These are phyloP conservation scores for Saturnia japonica DNA, from an alignment of 2,888 invertebrate species.

Conservation along the genomic window DNA sequence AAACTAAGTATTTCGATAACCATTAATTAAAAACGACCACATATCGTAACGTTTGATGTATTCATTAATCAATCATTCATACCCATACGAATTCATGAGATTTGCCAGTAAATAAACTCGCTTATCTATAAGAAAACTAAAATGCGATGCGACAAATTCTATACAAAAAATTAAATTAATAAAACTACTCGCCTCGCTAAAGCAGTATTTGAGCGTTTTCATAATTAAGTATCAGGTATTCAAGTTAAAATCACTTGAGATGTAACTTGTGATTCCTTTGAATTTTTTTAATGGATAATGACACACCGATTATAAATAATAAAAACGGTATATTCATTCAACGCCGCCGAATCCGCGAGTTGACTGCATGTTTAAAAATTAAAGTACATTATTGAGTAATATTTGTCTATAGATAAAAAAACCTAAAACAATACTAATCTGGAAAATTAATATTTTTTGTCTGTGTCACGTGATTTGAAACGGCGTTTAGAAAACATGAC, in stretches of 20 bases:
- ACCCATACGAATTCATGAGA: neutral
- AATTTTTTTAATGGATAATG: too few relatives aligned
- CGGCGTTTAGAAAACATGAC: too few relatives aligned
- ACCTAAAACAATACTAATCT: too few relatives aligned
- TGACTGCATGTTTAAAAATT: too few relatives aligned
- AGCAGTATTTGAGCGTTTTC: slow-evolving; percentile 11
- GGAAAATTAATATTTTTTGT: too few relatives aligned
- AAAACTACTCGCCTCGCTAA: neutral
- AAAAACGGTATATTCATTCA: too few relatives aligned
- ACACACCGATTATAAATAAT: too few relatives aligned
- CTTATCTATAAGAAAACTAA: neutral
- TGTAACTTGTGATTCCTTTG: too few relatives aligned
- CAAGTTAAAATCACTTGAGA: neutral
- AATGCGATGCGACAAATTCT: neutral
- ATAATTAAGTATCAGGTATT: neutral
- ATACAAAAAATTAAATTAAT: neutral
- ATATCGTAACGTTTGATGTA: neutral
- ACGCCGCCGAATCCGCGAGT: too few relatives aligned
- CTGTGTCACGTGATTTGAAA: too few relatives aligned
- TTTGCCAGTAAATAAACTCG: slow-evolving; percentile 6
- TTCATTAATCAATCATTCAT: neutral
- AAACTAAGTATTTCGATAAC: slow-evolving; percentile 75
- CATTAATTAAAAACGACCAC: slow-evolving; percentile 33
- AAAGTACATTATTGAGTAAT: too few relatives aligned
- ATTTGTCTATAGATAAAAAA: too few relatives aligned